Evolutionary conservation across 1,140 invertebrate genomes (phyloP).

Genomic region (Stegodyphus mimosarum): DNA sequence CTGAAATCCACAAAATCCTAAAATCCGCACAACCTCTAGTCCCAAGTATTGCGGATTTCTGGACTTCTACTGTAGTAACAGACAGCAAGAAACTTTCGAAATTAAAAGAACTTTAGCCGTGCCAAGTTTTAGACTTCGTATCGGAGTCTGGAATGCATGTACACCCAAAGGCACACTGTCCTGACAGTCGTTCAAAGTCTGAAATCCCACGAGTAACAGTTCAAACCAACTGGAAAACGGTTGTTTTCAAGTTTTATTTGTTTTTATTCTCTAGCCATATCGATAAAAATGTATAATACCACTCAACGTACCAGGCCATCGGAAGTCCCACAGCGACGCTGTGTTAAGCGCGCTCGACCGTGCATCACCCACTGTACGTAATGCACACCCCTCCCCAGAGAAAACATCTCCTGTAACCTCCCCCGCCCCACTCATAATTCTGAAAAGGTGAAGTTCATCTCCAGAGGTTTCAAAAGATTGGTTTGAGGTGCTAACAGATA

Average conservation of each 20-base stretch:
- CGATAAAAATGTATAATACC: neutral
- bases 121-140: too few relatives aligned
- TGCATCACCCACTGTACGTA: neutral
- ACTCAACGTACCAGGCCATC: neutral
- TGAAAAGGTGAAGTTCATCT: neutral
- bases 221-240: neutral
- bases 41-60: too few relatives aligned
- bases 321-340: neutral
- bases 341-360: neutral
- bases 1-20: too few relatives aligned
- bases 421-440: too few relatives aligned
- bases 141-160: too few relatives aligned
- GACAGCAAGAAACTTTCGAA: too few relatives aligned
- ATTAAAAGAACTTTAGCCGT: too few relatives aligned
- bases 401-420: too few relatives aligned
- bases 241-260: neutral
- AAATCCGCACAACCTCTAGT: too few relatives aligned
- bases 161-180: too few relatives aligned
- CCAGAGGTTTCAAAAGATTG: constrained; percentile 1
- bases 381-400: neutral
- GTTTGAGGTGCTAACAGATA: constrained; percentile 47
- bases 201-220: neutral
- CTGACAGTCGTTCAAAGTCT: neutral
- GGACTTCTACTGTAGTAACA: too few relatives aligned
- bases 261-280: too few relatives aligned